Base-by-base conservation (phyloP, 2,888 invertebrate species). In the Ennomos quercinarius region DNA sequence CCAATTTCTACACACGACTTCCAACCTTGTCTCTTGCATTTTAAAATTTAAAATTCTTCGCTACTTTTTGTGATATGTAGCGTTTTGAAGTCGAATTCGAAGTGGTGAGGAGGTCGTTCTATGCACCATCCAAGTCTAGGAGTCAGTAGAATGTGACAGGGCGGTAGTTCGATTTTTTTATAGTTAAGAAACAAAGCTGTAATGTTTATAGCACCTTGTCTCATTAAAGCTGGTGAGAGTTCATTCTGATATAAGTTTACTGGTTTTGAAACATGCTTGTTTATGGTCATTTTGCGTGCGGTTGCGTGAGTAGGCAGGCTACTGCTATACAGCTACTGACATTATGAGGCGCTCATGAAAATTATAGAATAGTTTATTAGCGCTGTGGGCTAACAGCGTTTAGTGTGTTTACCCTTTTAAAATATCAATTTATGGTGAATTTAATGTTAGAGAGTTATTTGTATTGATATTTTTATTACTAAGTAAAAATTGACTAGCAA, bases 91-190 rank as follows among this genome's bases (percentile, higher is more conserved):
- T 72, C 68, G 71, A 61, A 51, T 61, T 67, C 72, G 65, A 68
- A 70, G 76, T 70, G 78, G 55, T 74, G 71, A 70, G 72, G 77
- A 80, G 77, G 78, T 83, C 84, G 88, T 86, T 86, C 72, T 82
- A 80, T 80, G 78, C 80, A 77, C 81, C 77, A 80, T 86, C 82
- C 86, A 75, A 75, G 78, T 82, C 60, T 55, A 51, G 60, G 43
- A 84, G 83, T 78, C 74, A 71, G 72, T 70, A 71, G 76, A 73
- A 74, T 77, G 79, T 81, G 83, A 81, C 82, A 80, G 76, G 72
- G 73, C 67, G 73, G 71, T 73, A 73, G 77, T 69, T 73, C 73
- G 77, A 78, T 81, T 79, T 73, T 84, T 80, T 79, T 78, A 76
- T 73, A 76, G 64, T 61, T 65, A 59, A 49, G 67, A 75, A 72